These are phyloP conservation scores for Rotaria sp. DNA, from an alignment of 2,888 invertebrate species.

Conservation along the genomic window DNA sequence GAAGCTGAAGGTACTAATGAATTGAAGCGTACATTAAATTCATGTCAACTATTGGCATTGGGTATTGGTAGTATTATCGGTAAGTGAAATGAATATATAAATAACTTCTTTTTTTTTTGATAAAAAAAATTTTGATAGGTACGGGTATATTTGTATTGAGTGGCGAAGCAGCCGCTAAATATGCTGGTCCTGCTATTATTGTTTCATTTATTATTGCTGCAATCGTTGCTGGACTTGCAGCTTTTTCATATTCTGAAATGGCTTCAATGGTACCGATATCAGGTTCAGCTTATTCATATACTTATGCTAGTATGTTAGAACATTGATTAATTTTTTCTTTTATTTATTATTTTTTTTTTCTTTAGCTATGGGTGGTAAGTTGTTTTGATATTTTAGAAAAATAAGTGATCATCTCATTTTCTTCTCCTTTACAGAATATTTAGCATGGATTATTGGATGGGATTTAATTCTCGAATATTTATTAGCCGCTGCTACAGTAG, in stretches of 20 bases:
- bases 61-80: not conserved
- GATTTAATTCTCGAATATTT: conserved; percentile 28
- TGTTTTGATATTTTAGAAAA: no score
- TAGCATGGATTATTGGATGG: conserved; percentile 28
- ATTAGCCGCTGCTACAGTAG: conserved; percentile 26
- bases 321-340: no score
- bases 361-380: no score
- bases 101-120: no score
- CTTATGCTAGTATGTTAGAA: not conserved
- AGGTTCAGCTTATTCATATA: conserved; percentile 2
- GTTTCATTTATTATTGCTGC: not conserved
- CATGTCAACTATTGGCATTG: not conserved
- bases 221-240: not conserved
- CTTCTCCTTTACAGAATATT: not conserved
- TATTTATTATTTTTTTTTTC: no score
- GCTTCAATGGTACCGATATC: not conserved
- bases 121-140: not conserved
- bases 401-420: no score
- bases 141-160: not conserved
- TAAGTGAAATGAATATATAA: no score
- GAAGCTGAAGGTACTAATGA: not conserved
- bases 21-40: not conserved
- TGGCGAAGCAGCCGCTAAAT: not conserved
- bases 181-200: not conserved
- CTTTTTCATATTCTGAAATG: not conserved